Percentiles rank a stretch among this genome's conserved stretches.
Evolutionary conservation across 2,113 vertebrate species (phyloP).

Genomic region (Hymenochirus boettgeri): DNA sequence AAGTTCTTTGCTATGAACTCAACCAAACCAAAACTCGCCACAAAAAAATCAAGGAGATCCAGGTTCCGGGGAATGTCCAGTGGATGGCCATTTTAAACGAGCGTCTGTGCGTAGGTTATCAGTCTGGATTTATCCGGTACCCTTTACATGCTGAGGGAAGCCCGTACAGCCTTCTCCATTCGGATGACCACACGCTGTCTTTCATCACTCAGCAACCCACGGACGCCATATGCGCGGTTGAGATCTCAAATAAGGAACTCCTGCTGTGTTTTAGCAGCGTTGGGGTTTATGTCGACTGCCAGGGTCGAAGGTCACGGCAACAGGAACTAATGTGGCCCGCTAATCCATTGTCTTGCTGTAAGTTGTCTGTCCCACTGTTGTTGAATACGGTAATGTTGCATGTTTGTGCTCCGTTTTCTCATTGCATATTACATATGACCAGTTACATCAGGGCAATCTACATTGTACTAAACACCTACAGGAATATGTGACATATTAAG

Average conservation of each 20-base stretch:
- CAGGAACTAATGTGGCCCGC: slow-evolving; percentile 98
- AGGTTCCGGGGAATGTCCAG: slow-evolving; percentile 83
- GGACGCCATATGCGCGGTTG: slow-evolving; percentile 91
- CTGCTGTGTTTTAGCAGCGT: slow-evolving; percentile 96
- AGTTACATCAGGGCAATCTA: too few species aligned
- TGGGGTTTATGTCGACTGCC: slow-evolving; percentile 92
- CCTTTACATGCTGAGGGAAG: slow-evolving; percentile 77
- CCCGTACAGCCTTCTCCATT: slow-evolving; percentile 80
- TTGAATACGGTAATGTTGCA: neutral
- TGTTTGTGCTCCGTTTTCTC: too few species aligned
- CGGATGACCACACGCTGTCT: slow-evolving; percentile 87
- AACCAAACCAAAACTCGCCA: slow-evolving; percentile 88
- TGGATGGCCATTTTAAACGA: slow-evolving; percentile 95
- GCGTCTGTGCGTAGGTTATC: slow-evolving; percentile 87
- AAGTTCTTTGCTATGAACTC: slow-evolving; percentile 92
- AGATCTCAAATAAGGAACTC: slow-evolving; percentile 92
- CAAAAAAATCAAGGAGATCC: slow-evolving; percentile 87
- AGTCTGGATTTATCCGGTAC: slow-evolving; percentile 87
- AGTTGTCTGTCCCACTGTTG: slow-evolving; percentile 49
- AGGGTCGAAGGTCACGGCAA: slow-evolving; percentile 90
- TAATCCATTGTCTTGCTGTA: slow-evolving; percentile 83
- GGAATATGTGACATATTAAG: too few species aligned
- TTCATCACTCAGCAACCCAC: slow-evolving; percentile 85
- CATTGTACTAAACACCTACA: too few species aligned
- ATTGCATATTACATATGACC: too few species aligned